Base-by-base conservation (phyloP, 2,888 invertebrate genomes). In the Hydriomena furcata region DNA sequence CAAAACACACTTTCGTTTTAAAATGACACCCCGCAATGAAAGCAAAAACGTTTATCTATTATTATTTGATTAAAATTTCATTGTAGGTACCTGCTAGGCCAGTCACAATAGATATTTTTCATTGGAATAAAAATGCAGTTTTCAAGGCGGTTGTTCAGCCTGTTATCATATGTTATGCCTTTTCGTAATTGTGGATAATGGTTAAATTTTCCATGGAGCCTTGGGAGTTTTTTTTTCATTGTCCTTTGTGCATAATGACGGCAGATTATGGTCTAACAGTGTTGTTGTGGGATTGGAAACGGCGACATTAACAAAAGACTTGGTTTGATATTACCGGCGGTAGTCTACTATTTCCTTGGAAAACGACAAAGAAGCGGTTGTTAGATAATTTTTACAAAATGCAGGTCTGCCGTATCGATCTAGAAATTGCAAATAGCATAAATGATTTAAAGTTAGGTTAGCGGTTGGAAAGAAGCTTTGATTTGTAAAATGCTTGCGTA, bases 221-320 rank as follows among this genome's bases (percentile, higher is more conserved):
- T 75, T 80, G 71, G 76, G 72, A 75, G 68, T 78, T 81, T 82
- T 40, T n/a, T 84, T 81, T 82, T 81, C 66, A 84, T 82, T 83
- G 83, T 83, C 71, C 63, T 59, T 84, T 79, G 69, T 81, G 77
- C 76, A 81, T 87, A 88, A 87, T 87, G 69, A 70, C 60, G 43
- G 47, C 38, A 52, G 47, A 52, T 52, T 47, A 52, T 44, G 66
- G 68, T 80, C 77, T 82, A 82, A 79, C 75, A 40, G 41, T 36
- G 57, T 78, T 81, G 80, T 76, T 77, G 77, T 82, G 76, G 77
- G 79, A 81, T 71, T 68, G 55, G 65, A 73, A 79, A 81, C 80
- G 77, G 83, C 73, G 75, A 78, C 58, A 71, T 75, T 79, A 76
- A 85, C 84, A 86, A 84, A 84, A 81, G 82, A 64, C 64, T 63